These are phyloP conservation scores for Protaetia brevitarsis DNA, from an alignment of 1,140 invertebrate genomes.

Conservation along the genomic window DNA sequence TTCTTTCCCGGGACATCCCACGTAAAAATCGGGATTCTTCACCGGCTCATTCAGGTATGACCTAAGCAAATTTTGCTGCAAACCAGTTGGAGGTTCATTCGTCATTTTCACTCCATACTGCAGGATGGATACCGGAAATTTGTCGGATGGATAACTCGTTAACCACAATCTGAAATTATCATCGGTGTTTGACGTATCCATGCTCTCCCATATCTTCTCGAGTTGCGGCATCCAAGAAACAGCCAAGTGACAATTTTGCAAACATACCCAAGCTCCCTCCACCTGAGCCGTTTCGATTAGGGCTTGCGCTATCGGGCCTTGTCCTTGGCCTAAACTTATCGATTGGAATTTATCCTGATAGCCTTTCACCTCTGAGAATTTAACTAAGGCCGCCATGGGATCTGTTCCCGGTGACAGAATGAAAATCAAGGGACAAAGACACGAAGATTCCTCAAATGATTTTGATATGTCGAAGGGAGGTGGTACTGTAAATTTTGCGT, in stretches of 20 bases:
- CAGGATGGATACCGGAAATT: slow-evolving; percentile 83
- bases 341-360: slow-evolving; percentile 74
- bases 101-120: slow-evolving; percentile 94
- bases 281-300: slow-evolving; percentile 76
- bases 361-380: slow-evolving; percentile 78
- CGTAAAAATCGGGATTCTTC: slow-evolving; percentile 67
- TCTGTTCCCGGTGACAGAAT: slow-evolving; percentile 88
- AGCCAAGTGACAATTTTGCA: slow-evolving; percentile 94
- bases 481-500: slow-evolving; percentile 59
- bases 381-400: slow-evolving; percentile 74
- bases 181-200: slow-evolving; percentile 73
- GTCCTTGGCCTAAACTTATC: slow-evolving; percentile 89
- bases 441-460: slow-evolving; percentile 82
- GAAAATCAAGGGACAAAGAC: slow-evolving; percentile 82
- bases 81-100: slow-evolving; percentile 85
- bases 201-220: slow-evolving; percentile 77
- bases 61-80: slow-evolving; percentile 80
- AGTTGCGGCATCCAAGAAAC: slow-evolving; percentile 83
- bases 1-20: slow-evolving; percentile 65
- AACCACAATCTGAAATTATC: slow-evolving; percentile 80
- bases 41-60: slow-evolving; percentile 80
- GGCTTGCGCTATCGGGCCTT: slow-evolving; percentile 76
- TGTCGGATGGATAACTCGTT: slow-evolving; percentile 84
- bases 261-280: slow-evolving; percentile 81
- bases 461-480: slow-evolving; percentile 84